A percentile compares a stretch with the other conserved stretches of the same genome.
phyloP scores from a whole-genome alignment of 1,140 invertebrate genomes.

The Drosophila arawakana region DNA sequence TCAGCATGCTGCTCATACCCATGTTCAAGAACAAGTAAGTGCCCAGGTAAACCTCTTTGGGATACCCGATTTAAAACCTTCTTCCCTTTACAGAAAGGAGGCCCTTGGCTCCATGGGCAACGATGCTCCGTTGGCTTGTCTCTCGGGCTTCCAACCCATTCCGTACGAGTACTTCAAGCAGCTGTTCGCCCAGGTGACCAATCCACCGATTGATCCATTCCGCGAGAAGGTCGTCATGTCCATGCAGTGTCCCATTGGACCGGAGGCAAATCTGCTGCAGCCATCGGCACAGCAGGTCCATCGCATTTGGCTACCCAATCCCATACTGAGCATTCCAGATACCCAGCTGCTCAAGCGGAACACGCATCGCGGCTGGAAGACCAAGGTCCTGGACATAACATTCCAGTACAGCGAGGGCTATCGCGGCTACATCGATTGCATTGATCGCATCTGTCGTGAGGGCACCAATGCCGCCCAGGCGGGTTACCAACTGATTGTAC shows the following conservation, averaged over 20 bases:
- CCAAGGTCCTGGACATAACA: conserved; percentile 95
- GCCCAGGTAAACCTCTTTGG: too few species aligned
- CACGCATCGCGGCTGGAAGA: conserved; percentile 95
- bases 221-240: conserved; percentile 99
- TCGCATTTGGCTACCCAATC: conserved; percentile 96
- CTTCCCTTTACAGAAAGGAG: conserved; percentile 92
- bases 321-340: conserved; percentile 96
- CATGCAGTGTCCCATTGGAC: conserved; percentile 94
- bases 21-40: conserved; percentile 96
- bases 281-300: conserved; percentile 95
- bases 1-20: conserved; percentile 96
- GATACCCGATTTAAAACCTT: neutral
- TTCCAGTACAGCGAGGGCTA: conserved; percentile 91
- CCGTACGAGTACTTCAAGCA: conserved; percentile 99
- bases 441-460: conserved; percentile 92
- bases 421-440: conserved; percentile 90
- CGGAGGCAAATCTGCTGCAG: conserved; percentile 97
- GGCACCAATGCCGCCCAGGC: conserved; percentile 92
- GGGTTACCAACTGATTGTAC: conserved; percentile 94
- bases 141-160: conserved; percentile 97
- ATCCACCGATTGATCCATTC: conserved; percentile 99
- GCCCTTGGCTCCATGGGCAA: conserved; percentile 99
- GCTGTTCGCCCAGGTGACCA: conserved; percentile 99
- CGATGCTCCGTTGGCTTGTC: conserved; percentile 97
- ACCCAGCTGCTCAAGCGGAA: conserved; percentile 94